Evolutionary conservation across 2,113 vertebrate genomes (phyloP).

Genomic region (Neogobius melanostomus): DNA sequence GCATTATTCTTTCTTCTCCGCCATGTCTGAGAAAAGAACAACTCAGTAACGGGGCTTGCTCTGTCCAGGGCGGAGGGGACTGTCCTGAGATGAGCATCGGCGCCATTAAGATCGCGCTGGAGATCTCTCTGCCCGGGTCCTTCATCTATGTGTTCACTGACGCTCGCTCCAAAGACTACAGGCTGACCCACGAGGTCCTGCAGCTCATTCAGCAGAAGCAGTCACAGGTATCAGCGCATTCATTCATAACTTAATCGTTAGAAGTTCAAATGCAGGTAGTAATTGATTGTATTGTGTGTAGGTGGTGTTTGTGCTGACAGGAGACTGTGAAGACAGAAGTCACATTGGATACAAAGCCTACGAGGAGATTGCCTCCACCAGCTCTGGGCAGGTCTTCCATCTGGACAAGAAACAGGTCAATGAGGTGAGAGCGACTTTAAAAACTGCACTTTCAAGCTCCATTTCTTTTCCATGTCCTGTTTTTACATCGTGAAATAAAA

Average conservation of each 20-base stretch:
- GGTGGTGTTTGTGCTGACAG: conserved; percentile 98
- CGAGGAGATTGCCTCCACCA: conserved; percentile 98
- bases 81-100: conserved; percentile 99
- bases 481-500: not conserved
- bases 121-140: conserved; percentile 95
- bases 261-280: no score
- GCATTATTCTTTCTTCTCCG: no score
- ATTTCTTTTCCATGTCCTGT: conserved; percentile 1
- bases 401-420: conserved; percentile 98
- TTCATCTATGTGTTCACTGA: conserved; percentile 98
- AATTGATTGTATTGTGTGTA: conserved; percentile 45
- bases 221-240: conserved; percentile 82
- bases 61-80: conserved; percentile 92
- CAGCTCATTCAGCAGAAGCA: conserved; percentile 99
- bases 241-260: not conserved
- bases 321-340: conserved; percentile 93
- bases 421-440: conserved; percentile 82
- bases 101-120: conserved; percentile 96
- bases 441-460: not conserved
- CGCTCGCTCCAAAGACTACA: conserved; percentile 96
- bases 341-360: conserved; percentile 96
- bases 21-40: no score
- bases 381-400: conserved; percentile 97
- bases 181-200: conserved; percentile 89
- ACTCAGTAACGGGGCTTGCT: not conserved